Conservation (phyloP, 1,140 invertebrate species). For the Drosophila ambigua region DNA sequence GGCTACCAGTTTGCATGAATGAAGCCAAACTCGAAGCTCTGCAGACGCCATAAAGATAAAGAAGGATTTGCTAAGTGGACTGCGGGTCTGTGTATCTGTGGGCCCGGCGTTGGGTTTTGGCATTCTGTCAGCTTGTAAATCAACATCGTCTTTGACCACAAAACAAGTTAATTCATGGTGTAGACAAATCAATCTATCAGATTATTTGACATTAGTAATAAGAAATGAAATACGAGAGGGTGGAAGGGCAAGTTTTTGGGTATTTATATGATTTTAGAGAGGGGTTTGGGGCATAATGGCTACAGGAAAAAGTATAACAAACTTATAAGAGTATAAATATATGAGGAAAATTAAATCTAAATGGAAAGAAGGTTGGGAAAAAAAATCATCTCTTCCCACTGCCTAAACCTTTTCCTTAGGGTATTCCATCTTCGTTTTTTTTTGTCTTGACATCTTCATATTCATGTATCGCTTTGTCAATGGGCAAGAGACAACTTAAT, state of each 20-base stretch:
- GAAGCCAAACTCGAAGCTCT: conserved; percentile 38
- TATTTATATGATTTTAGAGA: not conserved
- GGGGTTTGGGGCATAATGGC: not conserved
- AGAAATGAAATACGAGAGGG: conserved; percentile 38
- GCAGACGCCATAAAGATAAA: conserved; percentile 61
- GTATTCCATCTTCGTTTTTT: conserved; percentile 12
- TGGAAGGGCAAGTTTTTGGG: not conserved
- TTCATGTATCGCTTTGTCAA: conserved; percentile 47
- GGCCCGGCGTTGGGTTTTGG: conserved; percentile 16
- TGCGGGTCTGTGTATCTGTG: conserved; percentile 19
- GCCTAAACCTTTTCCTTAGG: not conserved
- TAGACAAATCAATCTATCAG: conserved; percentile 58
- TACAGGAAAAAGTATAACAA: too few relatives aligned
- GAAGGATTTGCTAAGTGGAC: conserved; percentile 66
- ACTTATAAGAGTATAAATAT: not conserved
- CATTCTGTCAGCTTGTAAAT: conserved; percentile 74
- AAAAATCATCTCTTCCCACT: too few relatives aligned
- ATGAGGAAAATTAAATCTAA: not conserved
- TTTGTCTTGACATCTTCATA: not conserved
- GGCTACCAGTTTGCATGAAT: conserved; percentile 78
- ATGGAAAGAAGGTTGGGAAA: too few relatives aligned
- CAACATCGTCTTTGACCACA: conserved; percentile 33
- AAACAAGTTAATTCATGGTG: conserved; percentile 45
- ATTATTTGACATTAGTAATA: conserved; percentile 54
- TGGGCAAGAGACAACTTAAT: conserved; percentile 65